Conservation (phyloP, 2,888 invertebrate genomes). For the Autographa gamma region DNA sequence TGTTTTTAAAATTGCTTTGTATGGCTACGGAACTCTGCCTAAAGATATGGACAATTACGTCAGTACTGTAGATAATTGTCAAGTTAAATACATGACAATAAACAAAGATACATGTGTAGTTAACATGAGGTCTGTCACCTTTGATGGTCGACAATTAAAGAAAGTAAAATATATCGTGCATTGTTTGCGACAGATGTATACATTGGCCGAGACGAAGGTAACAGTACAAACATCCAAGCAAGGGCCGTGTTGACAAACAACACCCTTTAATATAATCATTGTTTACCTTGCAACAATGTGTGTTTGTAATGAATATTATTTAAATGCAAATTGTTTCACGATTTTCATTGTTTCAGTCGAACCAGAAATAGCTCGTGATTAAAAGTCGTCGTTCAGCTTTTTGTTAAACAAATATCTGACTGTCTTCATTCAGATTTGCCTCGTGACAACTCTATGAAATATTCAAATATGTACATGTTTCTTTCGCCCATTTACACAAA, state of each 20-base stretch:
- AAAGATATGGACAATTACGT: constrained; percentile 18
- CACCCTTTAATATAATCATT: constrained; percentile 77
- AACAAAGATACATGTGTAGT: constrained; percentile 22
- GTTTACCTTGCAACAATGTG: constrained; percentile 78
- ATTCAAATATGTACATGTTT: constrained; percentile 36
- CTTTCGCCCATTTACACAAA: constrained; percentile 33
- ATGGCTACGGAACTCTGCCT: constrained; percentile 4
- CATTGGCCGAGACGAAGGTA: constrained; percentile 52
- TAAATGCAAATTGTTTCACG: constrained; percentile 73
- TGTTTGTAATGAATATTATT: constrained; percentile 75
- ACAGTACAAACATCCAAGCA: constrained; percentile 62
- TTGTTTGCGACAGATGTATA: constrained; percentile 51
- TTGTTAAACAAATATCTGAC: constrained; percentile 48
- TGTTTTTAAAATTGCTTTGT: constrained; percentile 18
- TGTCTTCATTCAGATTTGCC: constrained; percentile 27
- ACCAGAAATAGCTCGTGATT: constrained; percentile 60
- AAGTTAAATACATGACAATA: constrained; percentile 34
- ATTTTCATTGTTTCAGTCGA: constrained; percentile 69
- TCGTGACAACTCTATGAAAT: constrained; percentile 37
- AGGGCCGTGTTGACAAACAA: constrained; percentile 84
- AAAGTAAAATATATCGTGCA: constrained; percentile 47
- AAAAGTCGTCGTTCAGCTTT: constrained; percentile 41
- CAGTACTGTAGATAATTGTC: constrained; percentile 37
- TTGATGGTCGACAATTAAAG: constrained; percentile 28
- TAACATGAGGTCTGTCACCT: constrained; percentile 18